Conservation (phyloP, 2,113 vertebrate genomes). For the Heloderma charlesbogerti region DNA sequence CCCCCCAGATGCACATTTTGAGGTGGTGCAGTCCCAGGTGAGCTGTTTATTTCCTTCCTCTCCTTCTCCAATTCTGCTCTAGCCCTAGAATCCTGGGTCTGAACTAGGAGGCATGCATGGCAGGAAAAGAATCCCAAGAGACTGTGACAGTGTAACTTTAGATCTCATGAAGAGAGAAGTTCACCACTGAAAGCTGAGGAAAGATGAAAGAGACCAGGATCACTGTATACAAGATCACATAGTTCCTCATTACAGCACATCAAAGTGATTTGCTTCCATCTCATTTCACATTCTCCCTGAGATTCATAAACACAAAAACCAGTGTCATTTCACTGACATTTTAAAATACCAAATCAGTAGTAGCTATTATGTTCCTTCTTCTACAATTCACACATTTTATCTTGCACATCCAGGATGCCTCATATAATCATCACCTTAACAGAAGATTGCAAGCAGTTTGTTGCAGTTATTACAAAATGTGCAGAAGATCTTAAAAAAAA, state of each 20-base stretch:
- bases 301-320: conserved; percentile 17
- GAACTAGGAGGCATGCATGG: neutral
- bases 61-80: neutral
- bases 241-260: neutral
- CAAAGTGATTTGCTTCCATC: neutral
- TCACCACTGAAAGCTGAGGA: neutral
- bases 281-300: neutral
- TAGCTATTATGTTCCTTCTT: neutral
- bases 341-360: neutral
- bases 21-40: neutral
- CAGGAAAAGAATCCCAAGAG: neutral
- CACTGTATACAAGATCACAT: neutral
- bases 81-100: neutral
- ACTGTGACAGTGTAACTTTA: neutral
- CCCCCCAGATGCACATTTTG: neutral
- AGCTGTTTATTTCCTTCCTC: neutral
- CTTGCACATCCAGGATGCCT: neutral
- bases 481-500: neutral
- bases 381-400: neutral
- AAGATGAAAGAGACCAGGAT: neutral
- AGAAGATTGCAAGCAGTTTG: neutral
- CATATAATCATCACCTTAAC: neutral
- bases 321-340: neutral
- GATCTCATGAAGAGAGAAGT: neutral
- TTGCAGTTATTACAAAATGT: neutral